phyloP scores from a whole-genome alignment of 2,113 vertebrate genomes.

The Rhynchomys soricoides region DNA sequence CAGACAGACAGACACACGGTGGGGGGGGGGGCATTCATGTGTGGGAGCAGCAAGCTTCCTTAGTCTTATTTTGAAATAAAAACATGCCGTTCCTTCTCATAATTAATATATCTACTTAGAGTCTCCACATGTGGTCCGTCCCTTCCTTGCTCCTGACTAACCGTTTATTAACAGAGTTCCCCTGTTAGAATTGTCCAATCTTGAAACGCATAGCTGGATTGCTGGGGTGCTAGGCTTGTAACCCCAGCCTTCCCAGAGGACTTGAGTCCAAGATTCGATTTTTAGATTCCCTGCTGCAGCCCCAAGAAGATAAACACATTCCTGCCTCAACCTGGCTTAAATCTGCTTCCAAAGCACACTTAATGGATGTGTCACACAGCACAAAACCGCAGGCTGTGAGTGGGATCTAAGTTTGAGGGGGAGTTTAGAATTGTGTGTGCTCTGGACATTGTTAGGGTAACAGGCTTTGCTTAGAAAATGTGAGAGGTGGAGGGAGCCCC shows the following conservation, averaged over 20 bases:
- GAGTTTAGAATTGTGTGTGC: conserved; percentile 46
- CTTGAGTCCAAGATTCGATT: not conserved
- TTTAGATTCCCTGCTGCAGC: not conserved
- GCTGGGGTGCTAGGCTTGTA: not conserved
- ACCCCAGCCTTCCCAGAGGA: not conserved
- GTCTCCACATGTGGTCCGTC: not conserved
- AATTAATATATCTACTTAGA: not conserved
- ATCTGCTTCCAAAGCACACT: conserved; percentile 36
- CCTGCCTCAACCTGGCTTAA: not conserved
- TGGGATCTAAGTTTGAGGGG: not conserved
- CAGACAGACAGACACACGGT: too few species aligned
- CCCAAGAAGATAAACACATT: not conserved
- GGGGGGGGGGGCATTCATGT: not conserved
- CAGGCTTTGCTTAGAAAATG: not conserved
- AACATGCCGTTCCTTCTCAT: not conserved
- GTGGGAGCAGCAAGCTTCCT: not conserved
- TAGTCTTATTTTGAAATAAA: conserved; percentile 15
- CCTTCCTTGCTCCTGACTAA: not conserved
- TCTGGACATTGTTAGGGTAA: conserved; percentile 47
- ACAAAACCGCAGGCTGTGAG: conserved; percentile 15
- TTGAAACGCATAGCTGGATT: not conserved
- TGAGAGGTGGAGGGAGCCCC: not conserved
- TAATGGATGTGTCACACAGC: conserved; percentile 11
- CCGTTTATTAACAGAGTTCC: not conserved
- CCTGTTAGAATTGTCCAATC: not conserved